Evolutionary conservation across 1,140 invertebrate species (phyloP).

Genomic region (Maconellicoccus hirsutus): DNA sequence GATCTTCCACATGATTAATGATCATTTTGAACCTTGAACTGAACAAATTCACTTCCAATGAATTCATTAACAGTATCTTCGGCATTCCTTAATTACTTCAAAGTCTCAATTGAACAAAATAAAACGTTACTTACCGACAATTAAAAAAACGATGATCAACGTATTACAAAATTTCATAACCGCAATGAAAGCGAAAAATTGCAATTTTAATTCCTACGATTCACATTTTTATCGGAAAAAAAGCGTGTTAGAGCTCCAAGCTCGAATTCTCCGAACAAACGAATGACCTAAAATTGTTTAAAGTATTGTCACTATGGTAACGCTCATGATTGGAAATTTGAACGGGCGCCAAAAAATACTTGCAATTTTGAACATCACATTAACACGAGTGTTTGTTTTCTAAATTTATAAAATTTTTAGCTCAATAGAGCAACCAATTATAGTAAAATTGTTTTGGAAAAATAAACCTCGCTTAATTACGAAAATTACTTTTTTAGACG

Average conservation of each 20-base stretch:
- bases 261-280: neutral
- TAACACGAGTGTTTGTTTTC: neutral
- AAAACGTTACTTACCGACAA: neutral
- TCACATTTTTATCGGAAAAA: neutral
- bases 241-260: neutral
- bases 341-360: neutral
- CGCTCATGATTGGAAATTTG: neutral
- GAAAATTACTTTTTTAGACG: too few species aligned
- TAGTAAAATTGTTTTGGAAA: neutral
- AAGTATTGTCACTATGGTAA: neutral
- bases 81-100: too few species aligned
- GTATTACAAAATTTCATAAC: neutral
- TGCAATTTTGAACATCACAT: neutral
- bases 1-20: too few species aligned
- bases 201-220: neutral
- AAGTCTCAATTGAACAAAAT: too few species aligned
- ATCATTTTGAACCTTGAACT: too few species aligned
- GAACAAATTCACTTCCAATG: too few species aligned
- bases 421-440: neutral
- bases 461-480: too few species aligned
- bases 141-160: neutral
- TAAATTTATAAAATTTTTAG: neutral
- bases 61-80: too few species aligned
- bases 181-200: neutral
- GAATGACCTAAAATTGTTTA: slow-evolving; percentile 9